Base-by-base conservation (phyloP, 2,888 invertebrate species). In the Daptonema setosum region DNA sequence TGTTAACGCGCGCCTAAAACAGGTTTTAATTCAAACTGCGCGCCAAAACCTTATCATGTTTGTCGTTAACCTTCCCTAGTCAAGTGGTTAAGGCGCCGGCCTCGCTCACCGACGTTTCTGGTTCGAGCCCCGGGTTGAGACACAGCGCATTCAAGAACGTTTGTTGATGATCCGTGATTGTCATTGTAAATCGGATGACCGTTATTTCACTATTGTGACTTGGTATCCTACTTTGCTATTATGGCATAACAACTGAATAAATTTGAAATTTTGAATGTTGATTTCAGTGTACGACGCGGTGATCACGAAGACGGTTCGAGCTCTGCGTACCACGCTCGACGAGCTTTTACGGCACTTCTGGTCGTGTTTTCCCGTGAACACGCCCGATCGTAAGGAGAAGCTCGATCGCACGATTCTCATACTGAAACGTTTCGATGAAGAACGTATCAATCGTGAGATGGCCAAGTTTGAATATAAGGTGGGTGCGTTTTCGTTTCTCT, bases 301-400 rank as follows among this genome's bases (percentile, higher is more conserved):
- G 8, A 25, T 26, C 5, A 5, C 22, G 50, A 26, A 8, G 11
- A 5, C 5, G 28, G 8, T 93, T 17, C 79, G 82, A 57, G 81
- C 84, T 60, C 75, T 90, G 55, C 91, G 93, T 74, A 77, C 83
- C 55, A 85, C 87, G 1, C 77, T 85, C 2, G 82, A 85, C 60
- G 95, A 95, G 75, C 74, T 97, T 58, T 75, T 93, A 20, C 80
- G 85, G 59, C 91, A 93, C 73, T 85, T 95, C 74, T 97, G 95
- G 93, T 79, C 81, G 51, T 85, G 90, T 71, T 91, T 95, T 76
- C 81, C 81, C 1, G 81, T 82, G 0, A 81, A 81, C 0, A 80
- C 81, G 1, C 77, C 81, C 25, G 79, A 80, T 55, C 74, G 83
- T 43, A 84, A 87, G 70, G 81, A 82, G 26, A 78, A 78, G 64